These are phyloP conservation scores for Rhingia rostrata DNA, from an alignment of 2,888 invertebrate genomes.

Conservation along the genomic window DNA sequence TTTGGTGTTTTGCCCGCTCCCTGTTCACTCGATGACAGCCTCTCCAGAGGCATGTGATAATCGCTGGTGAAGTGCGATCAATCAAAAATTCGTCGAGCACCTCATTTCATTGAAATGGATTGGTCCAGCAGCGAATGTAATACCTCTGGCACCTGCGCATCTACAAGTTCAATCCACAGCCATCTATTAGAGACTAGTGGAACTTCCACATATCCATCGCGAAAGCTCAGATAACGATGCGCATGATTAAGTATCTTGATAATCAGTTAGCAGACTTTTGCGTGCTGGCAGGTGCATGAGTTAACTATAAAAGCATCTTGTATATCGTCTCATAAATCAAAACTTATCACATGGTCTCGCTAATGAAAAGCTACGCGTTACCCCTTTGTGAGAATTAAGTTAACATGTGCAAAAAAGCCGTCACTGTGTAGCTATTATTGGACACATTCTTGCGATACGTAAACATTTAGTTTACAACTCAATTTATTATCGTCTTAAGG, in stretches of 20 bases:
- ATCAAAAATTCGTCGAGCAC: conserved; percentile 37
- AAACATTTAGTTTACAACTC: conserved; percentile 50
- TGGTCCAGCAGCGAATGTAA: conserved; percentile 1
- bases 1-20: conserved; percentile 5
- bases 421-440: conserved; percentile 27
- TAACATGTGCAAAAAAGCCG: conserved; percentile 38
- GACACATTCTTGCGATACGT: conserved; percentile 15
- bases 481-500: conserved; percentile 24
- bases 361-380: conserved; percentile 54
- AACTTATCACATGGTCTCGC: conserved; percentile 50
- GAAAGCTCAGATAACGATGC: conserved; percentile 26
- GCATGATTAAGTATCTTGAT: conserved; percentile 42
- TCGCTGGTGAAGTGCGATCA: conserved; percentile 36
- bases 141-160: conserved; percentile 13
- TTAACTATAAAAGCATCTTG: conserved; percentile 17
- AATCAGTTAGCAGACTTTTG: conserved; percentile 15
- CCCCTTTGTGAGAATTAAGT: conserved; percentile 46
- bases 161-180: conserved; percentile 17
- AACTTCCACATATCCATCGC: background rate
- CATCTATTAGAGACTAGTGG: conserved; percentile 50
- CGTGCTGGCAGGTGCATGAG: conserved; percentile 40
- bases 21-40: conserved; percentile 14
- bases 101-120: conserved; percentile 29
- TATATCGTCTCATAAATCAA: conserved; percentile 22
- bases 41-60: conserved; percentile 15